Percentiles rank a stretch among this genome's conserved stretches.
These are phyloP conservation scores for Theonella swinhoei DNA, from an alignment of 37 sponge, comb jelly and placozoan species.

Conservation along the genomic window DNA sequence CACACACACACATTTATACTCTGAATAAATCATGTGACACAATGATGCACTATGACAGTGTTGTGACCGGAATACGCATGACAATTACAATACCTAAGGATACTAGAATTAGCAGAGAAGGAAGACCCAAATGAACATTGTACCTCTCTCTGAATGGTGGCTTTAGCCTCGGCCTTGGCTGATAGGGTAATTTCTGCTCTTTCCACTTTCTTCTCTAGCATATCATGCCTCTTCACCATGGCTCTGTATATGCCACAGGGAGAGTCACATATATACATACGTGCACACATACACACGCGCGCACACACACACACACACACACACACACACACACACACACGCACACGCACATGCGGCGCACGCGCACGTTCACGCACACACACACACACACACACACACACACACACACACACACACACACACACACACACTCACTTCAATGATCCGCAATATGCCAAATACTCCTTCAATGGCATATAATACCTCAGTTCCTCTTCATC, in stretches of 20 bases:
- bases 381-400: neutral
- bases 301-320: no score
- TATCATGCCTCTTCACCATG: constrained; percentile 62
- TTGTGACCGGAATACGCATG: no score
- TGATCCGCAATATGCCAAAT: constrained; percentile 72
- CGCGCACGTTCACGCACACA: constrained; percentile 5
- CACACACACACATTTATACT: no score
- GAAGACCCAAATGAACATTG: no score
- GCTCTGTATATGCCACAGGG: constrained; percentile 22
- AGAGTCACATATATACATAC: neutral
- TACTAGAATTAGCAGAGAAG: no score
- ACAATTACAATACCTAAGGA: no score
- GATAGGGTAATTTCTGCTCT: constrained; percentile 55
- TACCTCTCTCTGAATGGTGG: constrained; percentile 52
- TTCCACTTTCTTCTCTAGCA: constrained; percentile 59
- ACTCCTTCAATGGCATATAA: constrained; percentile 74
- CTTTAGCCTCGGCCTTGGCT: constrained; percentile 48
- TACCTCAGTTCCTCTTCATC: constrained; percentile 70
- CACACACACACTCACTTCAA: constrained; percentile 47
- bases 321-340: no score
- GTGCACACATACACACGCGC: no score
- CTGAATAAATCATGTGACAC: no score
- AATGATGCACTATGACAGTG: no score
- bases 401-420: no score
- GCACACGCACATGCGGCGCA: neutral